phyloP scores from a whole-genome alignment of 2,888 invertebrate species.

The Colletes collaris region DNA sequence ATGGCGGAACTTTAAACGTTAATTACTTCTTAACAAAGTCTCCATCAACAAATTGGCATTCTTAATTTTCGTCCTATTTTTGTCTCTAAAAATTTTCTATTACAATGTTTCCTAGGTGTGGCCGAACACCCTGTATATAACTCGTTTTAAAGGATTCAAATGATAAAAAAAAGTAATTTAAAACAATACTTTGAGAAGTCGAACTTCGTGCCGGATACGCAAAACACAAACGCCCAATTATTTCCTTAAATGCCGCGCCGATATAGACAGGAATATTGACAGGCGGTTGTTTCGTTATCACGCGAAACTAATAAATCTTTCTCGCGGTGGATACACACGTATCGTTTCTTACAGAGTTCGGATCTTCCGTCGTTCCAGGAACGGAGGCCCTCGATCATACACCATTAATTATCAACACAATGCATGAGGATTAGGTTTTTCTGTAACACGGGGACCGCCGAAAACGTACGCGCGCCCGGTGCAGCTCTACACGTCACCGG shows the following conservation, averaged over 20 bases:
- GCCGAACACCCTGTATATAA: no score
- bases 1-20: no score
- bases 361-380: conserved; percentile 57
- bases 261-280: not conserved
- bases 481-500: conserved; percentile 70
- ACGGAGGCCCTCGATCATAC: conserved; percentile 65
- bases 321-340: conserved; percentile 46
- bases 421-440: conserved; percentile 71
- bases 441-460: conserved; percentile 44
- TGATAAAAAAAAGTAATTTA: no score
- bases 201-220: conserved; percentile 7
- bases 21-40: no score
- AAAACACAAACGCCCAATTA: conserved; percentile 38
- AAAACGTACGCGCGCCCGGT: conserved; percentile 56
- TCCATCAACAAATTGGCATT: no score
- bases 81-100: no score
- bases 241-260: conserved; percentile 30
- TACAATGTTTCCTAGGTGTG: no score
- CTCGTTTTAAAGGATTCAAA: no score
- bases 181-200: not conserved
- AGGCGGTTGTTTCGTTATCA: conserved; percentile 44
- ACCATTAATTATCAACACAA: conserved; percentile 69
- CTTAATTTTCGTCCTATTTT: no score
- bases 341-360: conserved; percentile 37
- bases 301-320: conserved; percentile 64